These are phyloP conservation scores for Netelia virgata DNA, from an alignment of 2,888 invertebrate genomes.

Conservation along the genomic window DNA sequence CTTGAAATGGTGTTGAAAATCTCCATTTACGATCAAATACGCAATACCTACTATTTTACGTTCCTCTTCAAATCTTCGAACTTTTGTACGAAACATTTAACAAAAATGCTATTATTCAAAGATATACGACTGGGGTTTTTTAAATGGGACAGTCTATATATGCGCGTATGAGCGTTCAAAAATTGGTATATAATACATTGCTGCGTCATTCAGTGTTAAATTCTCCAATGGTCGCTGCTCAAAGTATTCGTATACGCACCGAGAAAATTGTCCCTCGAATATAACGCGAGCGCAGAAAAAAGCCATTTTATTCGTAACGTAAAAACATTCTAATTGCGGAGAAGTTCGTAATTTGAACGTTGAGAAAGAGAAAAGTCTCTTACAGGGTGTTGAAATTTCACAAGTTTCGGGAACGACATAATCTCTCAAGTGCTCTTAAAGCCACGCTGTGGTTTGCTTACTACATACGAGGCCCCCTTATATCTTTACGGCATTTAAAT, in stretches of 20 bases:
- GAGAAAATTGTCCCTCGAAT: neutral
- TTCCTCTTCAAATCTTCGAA: neutral
- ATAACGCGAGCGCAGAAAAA: neutral
- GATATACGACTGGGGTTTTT: too few species aligned
- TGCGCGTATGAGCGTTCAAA: too few species aligned
- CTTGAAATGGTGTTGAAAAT: too few species aligned
- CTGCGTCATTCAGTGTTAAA: too few species aligned
- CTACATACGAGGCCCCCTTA: conserved; percentile 58
- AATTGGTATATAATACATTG: too few species aligned
- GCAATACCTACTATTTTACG: too few species aligned
- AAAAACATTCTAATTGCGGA: neutral
- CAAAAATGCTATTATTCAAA: too few species aligned
- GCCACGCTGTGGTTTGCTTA: conserved; percentile 52
- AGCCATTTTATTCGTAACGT: neutral
- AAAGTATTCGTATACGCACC: neutral
- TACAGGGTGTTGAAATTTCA: conserved; percentile 72
- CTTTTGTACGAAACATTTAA: too few species aligned
- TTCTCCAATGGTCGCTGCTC: too few species aligned
- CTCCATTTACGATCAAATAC: too few species aligned
- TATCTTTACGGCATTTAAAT: conserved; percentile 74
- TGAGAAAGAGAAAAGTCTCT: neutral
- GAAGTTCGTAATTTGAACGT: neutral
- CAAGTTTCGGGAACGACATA: conserved; percentile 68
- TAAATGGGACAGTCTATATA: too few species aligned
- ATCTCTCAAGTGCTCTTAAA: conserved; percentile 72